Evolutionary conservation across 1,140 invertebrate species (phyloP).

Genomic region (Diplogasteroides magnus): DNA sequence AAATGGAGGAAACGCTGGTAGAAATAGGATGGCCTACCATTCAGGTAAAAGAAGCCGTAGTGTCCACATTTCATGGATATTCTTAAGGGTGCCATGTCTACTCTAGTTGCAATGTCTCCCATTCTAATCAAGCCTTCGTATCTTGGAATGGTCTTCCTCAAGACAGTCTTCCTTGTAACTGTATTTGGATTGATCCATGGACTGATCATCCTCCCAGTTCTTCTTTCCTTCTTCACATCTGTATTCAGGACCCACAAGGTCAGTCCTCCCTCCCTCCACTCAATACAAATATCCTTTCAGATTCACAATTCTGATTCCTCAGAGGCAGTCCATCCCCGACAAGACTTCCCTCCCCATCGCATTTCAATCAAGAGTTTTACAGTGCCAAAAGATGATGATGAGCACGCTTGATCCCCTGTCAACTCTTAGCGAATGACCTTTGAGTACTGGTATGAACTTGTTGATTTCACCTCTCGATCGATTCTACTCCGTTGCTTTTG

Average conservation of each 20-base stretch:
- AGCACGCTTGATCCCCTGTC: too few species aligned
- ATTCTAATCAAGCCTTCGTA: slow-evolving; percentile 29
- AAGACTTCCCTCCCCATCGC: slow-evolving; percentile 1
- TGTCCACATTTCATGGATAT: background rate
- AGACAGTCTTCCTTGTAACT: slow-evolving; percentile 27
- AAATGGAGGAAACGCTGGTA: slow-evolving; percentile 30
- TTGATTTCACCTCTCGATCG: too few species aligned
- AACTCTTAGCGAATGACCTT: too few species aligned
- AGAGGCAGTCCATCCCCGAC: background rate
- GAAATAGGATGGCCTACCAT: slow-evolving; percentile 36
- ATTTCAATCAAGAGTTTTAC: slow-evolving; percentile 17
- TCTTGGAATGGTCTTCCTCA: slow-evolving; percentile 30
- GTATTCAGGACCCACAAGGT: slow-evolving; percentile 3
- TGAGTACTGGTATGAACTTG: too few species aligned
- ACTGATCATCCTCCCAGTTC: slow-evolving; percentile 26
- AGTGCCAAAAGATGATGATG: background rate
- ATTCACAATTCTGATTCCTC: background rate
- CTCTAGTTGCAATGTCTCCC: slow-evolving; percentile 32
- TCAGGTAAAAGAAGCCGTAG: slow-evolving; percentile 4
- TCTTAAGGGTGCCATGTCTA: slow-evolving; percentile 21
- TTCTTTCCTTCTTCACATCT: slow-evolving; percentile 17
- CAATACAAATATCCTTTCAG: background rate
- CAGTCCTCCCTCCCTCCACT: background rate
- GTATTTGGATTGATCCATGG: slow-evolving; percentile 33
- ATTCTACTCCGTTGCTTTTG: too few species aligned